A percentile compares a stretch with the other conserved stretches of the same genome.
These are phyloP conservation scores for Labrus mixtus DNA, from an alignment of 2,113 vertebrate species.

Conservation along the genomic window DNA sequence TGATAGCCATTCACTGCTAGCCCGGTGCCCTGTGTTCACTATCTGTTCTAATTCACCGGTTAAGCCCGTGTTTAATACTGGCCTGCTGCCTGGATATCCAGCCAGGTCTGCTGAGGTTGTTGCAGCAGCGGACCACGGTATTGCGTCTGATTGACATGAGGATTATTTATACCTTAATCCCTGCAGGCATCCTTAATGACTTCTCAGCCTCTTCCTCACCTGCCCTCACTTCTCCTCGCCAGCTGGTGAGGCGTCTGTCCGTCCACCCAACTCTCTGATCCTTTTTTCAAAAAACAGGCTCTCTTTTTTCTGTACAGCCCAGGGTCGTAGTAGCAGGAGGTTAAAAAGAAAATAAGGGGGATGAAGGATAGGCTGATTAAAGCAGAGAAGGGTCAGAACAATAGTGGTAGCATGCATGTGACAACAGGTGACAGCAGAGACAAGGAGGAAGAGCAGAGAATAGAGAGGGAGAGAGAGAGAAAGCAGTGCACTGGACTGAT, in stretches of 20 bases:
- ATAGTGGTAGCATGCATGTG: conserved; percentile 32
- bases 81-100: conserved; percentile 30
- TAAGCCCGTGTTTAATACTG: conserved; percentile 48
- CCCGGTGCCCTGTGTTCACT: conserved; percentile 34
- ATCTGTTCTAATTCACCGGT: conserved; percentile 52
- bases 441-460: conserved; percentile 20
- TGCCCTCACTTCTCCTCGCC: conserved; percentile 25
- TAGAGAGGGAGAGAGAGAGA: not conserved
- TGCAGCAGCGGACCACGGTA: conserved; percentile 19
- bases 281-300: conserved; percentile 60
- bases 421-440: conserved; percentile 54
- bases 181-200: conserved; percentile 42
- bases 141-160: conserved; percentile 54
- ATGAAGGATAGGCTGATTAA: conserved; percentile 56
- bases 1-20: conserved; percentile 37
- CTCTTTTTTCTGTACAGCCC: conserved; percentile 29
- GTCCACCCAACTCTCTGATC: conserved; percentile 39
- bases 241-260: conserved; percentile 39
- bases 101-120: conserved; percentile 37
- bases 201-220: conserved; percentile 13
- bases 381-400: conserved; percentile 32
- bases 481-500: conserved; percentile 61
- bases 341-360: conserved; percentile 37
- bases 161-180: conserved; percentile 63
- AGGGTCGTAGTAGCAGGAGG: conserved; percentile 32